Base-by-base conservation (phyloP, 37 sponge, comb jelly and placozoan species). In the Petrosia ficiformis region DNA sequence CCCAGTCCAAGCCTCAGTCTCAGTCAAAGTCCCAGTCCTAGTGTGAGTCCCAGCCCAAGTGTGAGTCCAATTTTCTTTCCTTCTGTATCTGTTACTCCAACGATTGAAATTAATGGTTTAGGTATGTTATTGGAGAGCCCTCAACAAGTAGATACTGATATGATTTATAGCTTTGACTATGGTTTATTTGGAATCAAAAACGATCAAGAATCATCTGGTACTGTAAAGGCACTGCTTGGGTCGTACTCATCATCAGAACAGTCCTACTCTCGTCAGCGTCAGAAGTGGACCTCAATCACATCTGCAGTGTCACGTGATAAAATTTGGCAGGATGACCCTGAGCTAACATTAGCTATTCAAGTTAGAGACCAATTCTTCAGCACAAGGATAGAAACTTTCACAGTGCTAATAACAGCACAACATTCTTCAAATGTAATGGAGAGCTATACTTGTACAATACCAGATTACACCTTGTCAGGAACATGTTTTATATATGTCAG, bases 131-230 rank as follows among this genome's bases (percentile, higher is more conserved):
- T 61, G 28, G 63, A 61, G n/a, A 22, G 5, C 5, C 28, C 63
- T 61, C 28, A 61, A 26, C 5, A 61, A n/a, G 14, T 48, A 19
- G 28, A 11, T 5, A n/a, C 25, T 22, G n/a, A 11, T 61, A 6
- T 61, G 63, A 61, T 61, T 24, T 61, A 61, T n/a, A n/a, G n/a
- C n/a, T 61, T 61, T n/a, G n/a, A 5, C 22, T 11, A 26, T 61
- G 63, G 63, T 61, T n/a, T 61, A 11, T 61, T 61, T 61, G 63
- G 63, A 5, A n/a, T 61, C 6, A 61, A 61, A 61, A 5, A 6
- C 11, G 63, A 24, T 26, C 28, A 5, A n/a, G 63, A 61, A 61
- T 24, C 11, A 6, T 24, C 22, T 26, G 14, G 25, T 26, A n/a
- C 28, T 5, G 26, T n/a, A 26, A 61, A 24, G 6, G 63, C n/a